These are phyloP conservation scores for Meta bourneti DNA, from an alignment of 2,888 invertebrate genomes.

Conservation along the genomic window DNA sequence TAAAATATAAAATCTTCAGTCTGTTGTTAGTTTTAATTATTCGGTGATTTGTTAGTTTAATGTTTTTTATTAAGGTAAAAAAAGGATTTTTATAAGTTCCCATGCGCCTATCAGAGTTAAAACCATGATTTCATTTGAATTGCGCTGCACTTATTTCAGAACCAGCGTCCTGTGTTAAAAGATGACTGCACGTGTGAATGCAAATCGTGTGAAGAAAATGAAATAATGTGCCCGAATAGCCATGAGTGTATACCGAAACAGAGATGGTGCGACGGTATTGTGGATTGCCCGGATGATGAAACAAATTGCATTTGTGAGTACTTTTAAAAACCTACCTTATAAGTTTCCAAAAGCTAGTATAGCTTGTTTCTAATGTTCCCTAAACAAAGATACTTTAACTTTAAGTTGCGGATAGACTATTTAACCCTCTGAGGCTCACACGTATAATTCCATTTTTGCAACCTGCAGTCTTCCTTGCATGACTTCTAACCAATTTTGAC, in stretches of 20 bases:
- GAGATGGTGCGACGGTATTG: constrained; percentile 90
- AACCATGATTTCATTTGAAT: not conserved
- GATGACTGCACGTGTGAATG: constrained; percentile 87
- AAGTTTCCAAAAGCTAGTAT: not conserved
- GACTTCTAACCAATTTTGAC: no score
- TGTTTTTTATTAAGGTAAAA: no score
- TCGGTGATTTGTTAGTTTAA: no score
- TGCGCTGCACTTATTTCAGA: constrained; percentile 80
- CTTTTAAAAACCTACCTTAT: not conserved
- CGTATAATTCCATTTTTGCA: no score
- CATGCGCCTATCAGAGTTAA: not conserved
- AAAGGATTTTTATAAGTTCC: no score
- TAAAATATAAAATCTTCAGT: no score
- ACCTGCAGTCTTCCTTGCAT: no score
- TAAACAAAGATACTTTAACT: no score
- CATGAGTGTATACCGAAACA: constrained; percentile 80
- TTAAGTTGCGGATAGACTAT: no score
- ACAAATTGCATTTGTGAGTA: constrained; percentile 83
- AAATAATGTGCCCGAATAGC: constrained; percentile 87
- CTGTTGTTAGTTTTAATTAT: no score
- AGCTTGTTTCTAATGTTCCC: not conserved
- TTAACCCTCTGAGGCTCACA: no score
- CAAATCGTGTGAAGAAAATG: constrained; percentile 86
- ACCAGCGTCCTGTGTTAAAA: constrained; percentile 84
- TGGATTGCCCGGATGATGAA: constrained; percentile 92